Evolutionary conservation across 35 echinoderm and acorn worm species (phyloP).

Genomic region (Eucidaris tribuloides): DNA sequence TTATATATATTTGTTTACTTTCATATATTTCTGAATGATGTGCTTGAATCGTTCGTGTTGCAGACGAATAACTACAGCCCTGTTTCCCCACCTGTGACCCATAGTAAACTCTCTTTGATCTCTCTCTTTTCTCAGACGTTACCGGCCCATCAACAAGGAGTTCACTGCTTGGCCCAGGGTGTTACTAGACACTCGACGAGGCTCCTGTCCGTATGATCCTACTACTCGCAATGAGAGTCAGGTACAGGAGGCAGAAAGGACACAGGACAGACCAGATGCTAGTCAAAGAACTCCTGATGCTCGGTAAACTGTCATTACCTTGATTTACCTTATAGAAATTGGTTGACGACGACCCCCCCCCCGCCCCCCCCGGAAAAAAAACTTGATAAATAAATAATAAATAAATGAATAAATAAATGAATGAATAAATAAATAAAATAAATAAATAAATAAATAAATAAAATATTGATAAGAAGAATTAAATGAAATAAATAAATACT

Average conservation of each 20-base stretch:
- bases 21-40: neutral
- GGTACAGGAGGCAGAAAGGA: slow-evolving; percentile 5
- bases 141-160: slow-evolving; percentile 68
- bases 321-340: too few relatives aligned
- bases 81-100: neutral
- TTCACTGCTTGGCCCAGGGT: slow-evolving; percentile 63
- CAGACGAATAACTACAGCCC: neutral
- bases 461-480: too few relatives aligned
- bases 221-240: slow-evolving; percentile 15
- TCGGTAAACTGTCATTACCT: neutral
- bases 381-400: too few relatives aligned
- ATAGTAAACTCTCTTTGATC: too few relatives aligned
- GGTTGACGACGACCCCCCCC: too few relatives aligned
- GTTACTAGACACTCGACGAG: slow-evolving; percentile 32
- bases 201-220: slow-evolving; percentile 69
- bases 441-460: too few relatives aligned
- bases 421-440: too few relatives aligned
- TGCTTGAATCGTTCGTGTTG: neutral
- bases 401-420: too few relatives aligned
- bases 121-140: slow-evolving; percentile 42
- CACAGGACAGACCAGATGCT: slow-evolving; percentile 18
- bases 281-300: slow-evolving; percentile 8
- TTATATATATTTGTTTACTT: neutral
- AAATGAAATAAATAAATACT: too few relatives aligned
- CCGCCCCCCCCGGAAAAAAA: too few relatives aligned